A percentile compares a stretch with the other conserved stretches of the same genome.
Conservation (phyloP, 2,797 vertebrate genomes). For the Gadopsis marmoratus region DNA sequence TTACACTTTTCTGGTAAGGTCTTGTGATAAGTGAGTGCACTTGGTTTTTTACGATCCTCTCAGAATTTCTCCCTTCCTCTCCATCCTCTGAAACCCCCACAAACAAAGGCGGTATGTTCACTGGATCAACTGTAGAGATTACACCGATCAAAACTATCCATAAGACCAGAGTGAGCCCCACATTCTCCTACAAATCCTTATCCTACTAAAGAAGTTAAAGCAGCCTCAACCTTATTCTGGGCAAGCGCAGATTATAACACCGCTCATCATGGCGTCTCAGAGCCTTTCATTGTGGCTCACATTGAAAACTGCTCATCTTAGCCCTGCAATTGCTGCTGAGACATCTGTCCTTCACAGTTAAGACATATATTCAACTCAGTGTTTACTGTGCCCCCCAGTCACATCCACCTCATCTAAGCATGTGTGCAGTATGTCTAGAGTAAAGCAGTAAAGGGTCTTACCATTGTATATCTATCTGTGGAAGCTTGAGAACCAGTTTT, state of each 20-base stretch:
- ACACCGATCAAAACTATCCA: conserved; percentile 50
- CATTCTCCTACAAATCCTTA: conserved; percentile 57
- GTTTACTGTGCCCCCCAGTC: conserved; percentile 35
- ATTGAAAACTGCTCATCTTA: conserved; percentile 61
- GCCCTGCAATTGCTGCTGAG: conserved; percentile 35
- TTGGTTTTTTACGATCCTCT: conserved; percentile 5
- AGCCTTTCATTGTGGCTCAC: conserved; percentile 67
- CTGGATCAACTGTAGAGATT: conserved; percentile 52
- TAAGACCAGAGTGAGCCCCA: conserved; percentile 36
- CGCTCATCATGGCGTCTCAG: conserved; percentile 39
- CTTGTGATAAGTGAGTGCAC: conserved; percentile 1
- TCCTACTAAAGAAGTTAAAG: conserved; percentile 40
- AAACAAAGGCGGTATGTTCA: conserved; percentile 43
- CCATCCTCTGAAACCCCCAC: conserved; percentile 46
- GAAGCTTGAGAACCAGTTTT: conserved; percentile 70
- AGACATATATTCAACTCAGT: conserved; percentile 35
- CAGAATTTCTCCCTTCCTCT: conserved; percentile 18
- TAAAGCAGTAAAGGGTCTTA: conserved; percentile 48
- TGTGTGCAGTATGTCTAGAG: conserved; percentile 17
- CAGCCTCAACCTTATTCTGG: conserved; percentile 52
- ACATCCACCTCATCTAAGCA: conserved; percentile 41
- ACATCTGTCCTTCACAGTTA: conserved; percentile 61
- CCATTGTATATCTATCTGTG: conserved; percentile 47
- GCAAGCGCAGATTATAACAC: conserved; percentile 54
- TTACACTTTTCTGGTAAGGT: conserved; percentile 1